Evolutionary conservation across 2,113 vertebrate species (phyloP).

Genomic region (Canis aureus): DNA sequence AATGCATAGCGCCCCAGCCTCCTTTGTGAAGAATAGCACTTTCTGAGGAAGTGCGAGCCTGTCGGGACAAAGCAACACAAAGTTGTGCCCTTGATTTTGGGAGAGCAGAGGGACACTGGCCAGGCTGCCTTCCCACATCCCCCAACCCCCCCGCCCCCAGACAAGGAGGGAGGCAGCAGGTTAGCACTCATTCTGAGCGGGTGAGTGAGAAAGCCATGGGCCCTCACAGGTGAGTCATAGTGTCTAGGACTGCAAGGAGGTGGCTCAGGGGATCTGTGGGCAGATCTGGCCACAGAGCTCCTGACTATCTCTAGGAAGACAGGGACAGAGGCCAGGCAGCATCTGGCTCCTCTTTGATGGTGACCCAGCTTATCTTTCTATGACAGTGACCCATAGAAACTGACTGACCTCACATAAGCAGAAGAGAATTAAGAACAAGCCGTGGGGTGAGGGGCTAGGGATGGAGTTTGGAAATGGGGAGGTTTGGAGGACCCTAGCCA

Average conservation of each 20-base stretch:
- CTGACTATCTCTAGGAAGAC: neutral
- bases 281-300: neutral
- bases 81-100: neutral
- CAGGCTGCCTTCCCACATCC: neutral
- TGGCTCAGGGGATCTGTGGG: rapidly evolving
- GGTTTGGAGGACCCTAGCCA: neutral
- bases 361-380: neutral
- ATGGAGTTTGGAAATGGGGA: neutral
- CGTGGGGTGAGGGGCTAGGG: neutral
- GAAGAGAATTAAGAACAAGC: neutral
- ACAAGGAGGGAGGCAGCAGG: neutral
- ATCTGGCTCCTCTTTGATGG: neutral
- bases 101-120: neutral
- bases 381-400: neutral
- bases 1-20: neutral
- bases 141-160: too few relatives aligned
- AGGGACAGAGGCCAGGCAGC: neutral
- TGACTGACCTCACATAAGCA: neutral
- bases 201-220: neutral
- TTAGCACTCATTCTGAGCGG: neutral
- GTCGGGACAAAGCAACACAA: constrained; percentile 52
- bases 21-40: constrained; percentile 52
- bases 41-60: constrained; percentile 35
- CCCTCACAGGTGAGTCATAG: neutral
- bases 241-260: neutral